Conservation (phyloP, 2,113 vertebrate genomes). For the Corythoichthys intestinalis region DNA sequence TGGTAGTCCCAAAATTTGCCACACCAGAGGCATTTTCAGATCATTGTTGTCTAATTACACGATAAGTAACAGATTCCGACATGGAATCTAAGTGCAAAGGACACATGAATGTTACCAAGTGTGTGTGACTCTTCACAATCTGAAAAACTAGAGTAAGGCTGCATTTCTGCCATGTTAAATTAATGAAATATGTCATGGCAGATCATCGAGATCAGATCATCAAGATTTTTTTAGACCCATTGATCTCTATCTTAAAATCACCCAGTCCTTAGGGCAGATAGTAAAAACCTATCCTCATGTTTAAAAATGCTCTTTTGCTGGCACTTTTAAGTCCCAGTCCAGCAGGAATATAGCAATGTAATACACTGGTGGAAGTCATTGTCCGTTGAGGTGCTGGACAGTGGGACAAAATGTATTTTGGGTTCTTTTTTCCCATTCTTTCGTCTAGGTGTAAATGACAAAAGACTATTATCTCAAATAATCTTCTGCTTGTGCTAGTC, state of each 20-base stretch:
- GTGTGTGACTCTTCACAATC: neutral
- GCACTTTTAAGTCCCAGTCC: no score
- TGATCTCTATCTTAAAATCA: no score
- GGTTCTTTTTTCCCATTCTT: neutral
- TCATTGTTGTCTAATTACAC: conserved; percentile 47
- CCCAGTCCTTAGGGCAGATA: no score
- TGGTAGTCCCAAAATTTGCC: conserved; percentile 19
- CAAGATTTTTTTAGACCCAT: no score
- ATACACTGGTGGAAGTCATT: no score
- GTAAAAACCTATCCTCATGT: no score
- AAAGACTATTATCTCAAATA: neutral
- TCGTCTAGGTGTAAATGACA: neutral
- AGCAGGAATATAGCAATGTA: no score
- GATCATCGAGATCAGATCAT: no score
- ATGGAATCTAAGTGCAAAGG: conserved; percentile 5
- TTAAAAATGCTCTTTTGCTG: no score
- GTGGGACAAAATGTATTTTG: neutral
- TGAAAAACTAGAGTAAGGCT: neutral
- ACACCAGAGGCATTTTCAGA: conserved; percentile 27
- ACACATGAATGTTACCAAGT: neutral
- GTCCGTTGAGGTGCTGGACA: neutral
- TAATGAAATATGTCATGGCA: no score
- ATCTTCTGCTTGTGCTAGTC: neutral
- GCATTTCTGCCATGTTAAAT: no score
- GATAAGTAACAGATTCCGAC: conserved; percentile 22